These are phyloP conservation scores for Ctenoplectra terminalis DNA, from an alignment of 1,140 invertebrate genomes.

Conservation along the genomic window DNA sequence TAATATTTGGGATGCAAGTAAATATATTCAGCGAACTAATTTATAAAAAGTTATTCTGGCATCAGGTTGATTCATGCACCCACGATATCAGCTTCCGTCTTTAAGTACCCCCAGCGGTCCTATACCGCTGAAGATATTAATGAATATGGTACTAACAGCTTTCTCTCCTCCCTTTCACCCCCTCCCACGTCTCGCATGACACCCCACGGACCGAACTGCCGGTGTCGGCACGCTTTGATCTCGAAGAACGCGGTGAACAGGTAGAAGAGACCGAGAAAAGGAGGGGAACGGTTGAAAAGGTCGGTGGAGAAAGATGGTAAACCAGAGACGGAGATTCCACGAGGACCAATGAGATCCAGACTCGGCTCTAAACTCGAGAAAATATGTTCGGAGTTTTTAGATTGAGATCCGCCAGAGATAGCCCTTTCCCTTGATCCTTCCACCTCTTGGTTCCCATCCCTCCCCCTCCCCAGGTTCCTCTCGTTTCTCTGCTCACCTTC, in stretches of 20 bases:
- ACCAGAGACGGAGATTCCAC: constrained; percentile 59
- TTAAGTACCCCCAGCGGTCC: constrained; percentile 73
- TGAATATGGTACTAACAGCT: constrained; percentile 73
- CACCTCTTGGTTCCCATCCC: neutral
- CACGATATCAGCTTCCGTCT: neutral
- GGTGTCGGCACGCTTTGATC: constrained; percentile 77
- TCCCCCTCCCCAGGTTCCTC: neutral
- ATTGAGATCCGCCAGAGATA: constrained; percentile 72
- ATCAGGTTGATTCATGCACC: neutral
- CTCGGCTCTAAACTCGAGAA: constrained; percentile 71
- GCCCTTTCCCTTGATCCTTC: constrained; percentile 39
- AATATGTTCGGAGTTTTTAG: constrained; percentile 75
- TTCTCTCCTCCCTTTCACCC: constrained; percentile 49
- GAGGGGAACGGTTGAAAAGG: constrained; percentile 25
- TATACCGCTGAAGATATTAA: constrained; percentile 65
- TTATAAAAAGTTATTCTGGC: neutral
- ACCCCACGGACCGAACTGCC: constrained; percentile 75
- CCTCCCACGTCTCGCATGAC: constrained; percentile 73
- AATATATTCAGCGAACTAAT: neutral
- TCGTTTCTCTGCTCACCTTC: constrained; percentile 11
- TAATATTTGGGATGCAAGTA: no score
- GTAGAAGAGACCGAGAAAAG: constrained; percentile 66
- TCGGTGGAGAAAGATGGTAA: constrained; percentile 17
- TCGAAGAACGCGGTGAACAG: constrained; percentile 73
- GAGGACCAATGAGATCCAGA: constrained; percentile 64